Percentiles rank a stretch among this genome's conserved stretches.
These are phyloP conservation scores for Scolanthus callimorphus DNA, from an alignment of 92 coral and sea anemone species.

Conservation along the genomic window DNA sequence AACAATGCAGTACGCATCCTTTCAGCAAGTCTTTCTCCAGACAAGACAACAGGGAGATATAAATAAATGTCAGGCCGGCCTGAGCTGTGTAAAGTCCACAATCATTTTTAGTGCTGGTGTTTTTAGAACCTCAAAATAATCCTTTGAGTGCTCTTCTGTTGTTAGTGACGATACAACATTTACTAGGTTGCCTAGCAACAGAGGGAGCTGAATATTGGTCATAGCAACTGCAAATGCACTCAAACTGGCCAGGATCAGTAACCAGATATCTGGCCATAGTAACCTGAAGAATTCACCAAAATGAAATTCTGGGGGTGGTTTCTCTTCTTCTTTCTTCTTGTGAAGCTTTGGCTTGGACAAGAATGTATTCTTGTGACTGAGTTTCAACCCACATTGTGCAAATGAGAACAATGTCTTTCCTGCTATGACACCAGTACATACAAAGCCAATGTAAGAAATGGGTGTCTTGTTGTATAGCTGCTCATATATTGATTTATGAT, in stretches of 20 bases:
- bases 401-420: conserved; percentile 28
- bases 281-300: conserved; percentile 73
- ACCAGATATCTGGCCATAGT: conserved; percentile 90
- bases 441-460: conserved; percentile 39
- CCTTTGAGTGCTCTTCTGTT: conserved; percentile 57
- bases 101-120: conserved; percentile 78
- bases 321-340: conserved; percentile 13
- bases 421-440: conserved; percentile 39
- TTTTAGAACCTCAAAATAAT: conserved; percentile 64
- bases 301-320: conserved; percentile 54
- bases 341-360: conserved; percentile 2
- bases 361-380: conserved; percentile 84
- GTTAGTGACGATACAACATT: conserved; percentile 90
- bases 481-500: too few species aligned
- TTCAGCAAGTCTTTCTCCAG: conserved; percentile 91
- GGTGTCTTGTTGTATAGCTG: too few species aligned
- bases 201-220: conserved; percentile 78
- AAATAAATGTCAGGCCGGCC: conserved; percentile 79
- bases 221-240: conserved; percentile 98
- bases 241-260: conserved; percentile 73
- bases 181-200: conserved; percentile 87
- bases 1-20: conserved; percentile 83
- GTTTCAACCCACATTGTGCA: conserved; percentile 88
- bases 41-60: conserved; percentile 87
- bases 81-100: conserved; percentile 77